Percentiles rank a stretch among this genome's conserved stretches.
Evolutionary conservation across 2,113 vertebrate genomes (phyloP).

Genomic region (Papio anubis): DNA sequence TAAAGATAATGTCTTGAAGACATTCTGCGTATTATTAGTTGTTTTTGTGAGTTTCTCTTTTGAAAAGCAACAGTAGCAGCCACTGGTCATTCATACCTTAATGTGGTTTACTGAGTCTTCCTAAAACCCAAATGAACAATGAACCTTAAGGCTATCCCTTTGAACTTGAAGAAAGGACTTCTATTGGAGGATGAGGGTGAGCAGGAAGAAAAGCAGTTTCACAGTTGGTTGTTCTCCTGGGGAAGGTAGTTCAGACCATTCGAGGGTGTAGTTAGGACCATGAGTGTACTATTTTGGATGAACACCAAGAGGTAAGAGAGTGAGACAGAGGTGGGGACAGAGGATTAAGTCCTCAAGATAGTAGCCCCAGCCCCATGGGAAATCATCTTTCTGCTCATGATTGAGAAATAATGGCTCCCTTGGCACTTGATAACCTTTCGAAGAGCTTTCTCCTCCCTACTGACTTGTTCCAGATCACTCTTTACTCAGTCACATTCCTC

Average conservation of each 20-base stretch:
- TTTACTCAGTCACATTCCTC: background rate
- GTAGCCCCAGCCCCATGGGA: background rate
- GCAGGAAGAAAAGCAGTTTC: background rate
- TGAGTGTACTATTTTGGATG: background rate
- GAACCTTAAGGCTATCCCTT: background rate
- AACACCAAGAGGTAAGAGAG: background rate
- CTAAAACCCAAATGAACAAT: background rate
- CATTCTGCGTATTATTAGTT: background rate
- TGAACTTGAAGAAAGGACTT: background rate
- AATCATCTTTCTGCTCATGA: background rate
- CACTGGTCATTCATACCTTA: background rate
- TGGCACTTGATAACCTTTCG: background rate
- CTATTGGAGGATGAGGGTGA: background rate
- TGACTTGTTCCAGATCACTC: background rate
- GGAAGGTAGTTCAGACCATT: background rate
- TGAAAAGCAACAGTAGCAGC: background rate
- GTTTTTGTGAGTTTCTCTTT: constrained; percentile 14
- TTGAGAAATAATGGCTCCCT: background rate
- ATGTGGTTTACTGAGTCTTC: background rate
- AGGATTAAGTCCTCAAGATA: background rate
- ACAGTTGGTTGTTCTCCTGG: background rate
- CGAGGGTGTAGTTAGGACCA: background rate
- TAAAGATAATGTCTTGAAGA: background rate
- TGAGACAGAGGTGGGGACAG: background rate
- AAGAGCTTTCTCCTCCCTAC: background rate